phyloP scores from a whole-genome alignment of 2,797 vertebrate genomes.

The Tragelaphus eurycerus region DNA sequence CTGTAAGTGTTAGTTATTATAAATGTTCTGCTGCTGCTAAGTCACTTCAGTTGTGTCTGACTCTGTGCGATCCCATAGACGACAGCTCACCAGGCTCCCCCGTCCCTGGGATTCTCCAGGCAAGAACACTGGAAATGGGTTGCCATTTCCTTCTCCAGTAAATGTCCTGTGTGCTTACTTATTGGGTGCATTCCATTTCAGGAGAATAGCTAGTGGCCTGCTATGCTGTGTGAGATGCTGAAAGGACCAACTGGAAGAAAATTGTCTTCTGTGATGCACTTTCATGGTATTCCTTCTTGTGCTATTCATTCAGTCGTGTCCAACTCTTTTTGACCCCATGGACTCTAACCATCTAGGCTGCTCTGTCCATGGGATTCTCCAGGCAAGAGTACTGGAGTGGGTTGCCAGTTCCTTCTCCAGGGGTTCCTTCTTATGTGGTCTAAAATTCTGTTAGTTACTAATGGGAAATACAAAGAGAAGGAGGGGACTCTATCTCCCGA shows the following conservation, averaged over 20 bases:
- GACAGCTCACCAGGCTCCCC: not conserved
- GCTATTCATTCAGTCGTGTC: not conserved
- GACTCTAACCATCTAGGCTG: not conserved
- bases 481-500: not conserved
- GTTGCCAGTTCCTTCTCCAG: not conserved
- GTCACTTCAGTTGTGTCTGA: not conserved
- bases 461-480: not conserved
- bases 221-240: not conserved
- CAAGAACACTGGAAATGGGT: not conserved
- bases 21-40: not conserved
- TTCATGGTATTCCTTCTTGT: not conserved
- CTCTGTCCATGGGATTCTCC: not conserved
- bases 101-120: not conserved
- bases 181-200: not conserved
- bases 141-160: not conserved
- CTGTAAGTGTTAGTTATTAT: not conserved
- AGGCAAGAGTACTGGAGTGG: not conserved
- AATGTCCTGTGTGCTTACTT: not conserved
- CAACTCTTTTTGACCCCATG: not conserved
- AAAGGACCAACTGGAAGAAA: not conserved
- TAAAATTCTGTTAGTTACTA: not conserved
- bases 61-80: not conserved
- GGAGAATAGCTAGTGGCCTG: not conserved
- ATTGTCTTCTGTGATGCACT: not conserved
- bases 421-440: not conserved